These are phyloP conservation scores for Hippolais icterina DNA, from an alignment of 2,113 vertebrate genomes.

Conservation along the genomic window DNA sequence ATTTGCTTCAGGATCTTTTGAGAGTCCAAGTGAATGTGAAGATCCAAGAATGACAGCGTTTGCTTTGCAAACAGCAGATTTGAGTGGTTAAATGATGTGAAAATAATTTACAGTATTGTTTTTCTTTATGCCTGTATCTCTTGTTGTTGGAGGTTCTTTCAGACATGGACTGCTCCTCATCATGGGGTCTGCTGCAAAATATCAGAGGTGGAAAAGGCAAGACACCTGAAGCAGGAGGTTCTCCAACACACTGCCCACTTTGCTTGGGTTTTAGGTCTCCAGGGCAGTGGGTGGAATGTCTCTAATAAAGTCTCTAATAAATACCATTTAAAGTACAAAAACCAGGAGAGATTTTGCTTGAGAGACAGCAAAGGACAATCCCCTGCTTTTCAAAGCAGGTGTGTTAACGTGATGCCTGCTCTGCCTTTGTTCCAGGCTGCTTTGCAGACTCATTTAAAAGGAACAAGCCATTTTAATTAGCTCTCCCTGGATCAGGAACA, in stretches of 20 bases:
- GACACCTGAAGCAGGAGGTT: not conserved
- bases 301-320: not conserved
- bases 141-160: not conserved
- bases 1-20: not conserved
- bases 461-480: conserved; percentile 48
- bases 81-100: not conserved
- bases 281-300: not conserved
- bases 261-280: not conserved
- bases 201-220: not conserved
- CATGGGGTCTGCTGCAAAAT: not conserved
- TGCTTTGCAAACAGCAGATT: not conserved
- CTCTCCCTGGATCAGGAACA: conserved; percentile 11
- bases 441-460: not conserved
- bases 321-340: not conserved
- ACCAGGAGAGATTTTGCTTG: not conserved
- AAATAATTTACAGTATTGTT: not conserved
- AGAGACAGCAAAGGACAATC: not conserved
- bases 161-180: not conserved
- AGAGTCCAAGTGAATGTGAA: not conserved
- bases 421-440: not conserved
- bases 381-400: not conserved
- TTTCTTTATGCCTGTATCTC: not conserved
- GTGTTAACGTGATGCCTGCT: not conserved
- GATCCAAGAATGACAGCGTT: not conserved
- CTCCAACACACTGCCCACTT: not conserved